Percentiles rank a stretch among this genome's conserved stretches.
phyloP scores from a whole-genome alignment of 1,140 invertebrate species.

The Zaprionus camerounensis region DNA sequence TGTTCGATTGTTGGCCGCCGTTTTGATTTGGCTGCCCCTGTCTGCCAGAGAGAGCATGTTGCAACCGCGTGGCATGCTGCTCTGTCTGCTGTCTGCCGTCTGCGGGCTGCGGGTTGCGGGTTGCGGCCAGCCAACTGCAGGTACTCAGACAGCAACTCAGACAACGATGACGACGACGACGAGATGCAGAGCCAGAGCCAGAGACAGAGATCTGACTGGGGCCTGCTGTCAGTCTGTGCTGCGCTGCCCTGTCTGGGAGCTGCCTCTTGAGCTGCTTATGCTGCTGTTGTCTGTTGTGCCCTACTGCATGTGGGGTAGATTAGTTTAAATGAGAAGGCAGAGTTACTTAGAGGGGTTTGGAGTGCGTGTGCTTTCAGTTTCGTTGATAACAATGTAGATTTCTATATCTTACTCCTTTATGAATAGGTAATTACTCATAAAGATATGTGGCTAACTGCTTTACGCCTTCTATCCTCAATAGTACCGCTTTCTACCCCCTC shows the following conservation, averaged over 20 bases:
- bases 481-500: too few species aligned
- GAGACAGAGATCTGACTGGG: conserved; percentile 29
- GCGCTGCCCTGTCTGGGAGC: conserved; percentile 18
- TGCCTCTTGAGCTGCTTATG: conserved; percentile 15
- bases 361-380: background rate
- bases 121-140: conserved; percentile 16
- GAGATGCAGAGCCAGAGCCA: conserved; percentile 24
- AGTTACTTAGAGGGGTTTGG: background rate
- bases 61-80: conserved; percentile 37
- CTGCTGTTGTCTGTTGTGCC: background rate
- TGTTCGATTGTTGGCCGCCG: conserved; percentile 49
- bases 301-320: background rate
- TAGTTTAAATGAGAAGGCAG: background rate
- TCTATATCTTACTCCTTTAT: too few species aligned
- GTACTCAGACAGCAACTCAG: conserved; percentile 19
- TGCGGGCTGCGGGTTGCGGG: conserved; percentile 18
- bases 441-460: too few species aligned
- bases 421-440: too few species aligned
- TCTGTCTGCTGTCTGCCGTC: conserved; percentile 11
- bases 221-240: conserved; percentile 33
- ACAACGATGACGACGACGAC: conserved; percentile 2
- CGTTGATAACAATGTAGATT: too few species aligned
- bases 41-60: conserved; percentile 39
- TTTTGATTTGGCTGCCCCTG: conserved; percentile 53
- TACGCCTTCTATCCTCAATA: too few species aligned